phyloP scores from a whole-genome alignment of 2,797 vertebrate genomes.

The Microctenopoma stevenorrisi region DNA sequence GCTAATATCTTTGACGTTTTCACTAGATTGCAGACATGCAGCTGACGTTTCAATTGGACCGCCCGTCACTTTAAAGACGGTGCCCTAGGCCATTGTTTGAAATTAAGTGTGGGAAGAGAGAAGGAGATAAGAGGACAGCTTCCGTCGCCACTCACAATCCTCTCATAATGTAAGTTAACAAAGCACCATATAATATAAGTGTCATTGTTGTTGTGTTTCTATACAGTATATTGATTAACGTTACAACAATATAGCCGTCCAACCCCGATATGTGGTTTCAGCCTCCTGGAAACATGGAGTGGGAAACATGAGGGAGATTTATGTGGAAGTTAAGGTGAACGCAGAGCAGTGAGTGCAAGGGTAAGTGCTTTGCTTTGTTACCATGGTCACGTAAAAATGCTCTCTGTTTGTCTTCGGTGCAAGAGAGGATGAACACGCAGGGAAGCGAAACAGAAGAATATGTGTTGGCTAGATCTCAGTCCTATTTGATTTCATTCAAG shows the following conservation, averaged over 20 bases:
- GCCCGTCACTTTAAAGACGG: slow-evolving; percentile 63
- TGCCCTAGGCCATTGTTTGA: slow-evolving; percentile 62
- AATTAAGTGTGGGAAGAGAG: slow-evolving; percentile 42
- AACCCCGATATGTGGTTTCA: slow-evolving; percentile 20
- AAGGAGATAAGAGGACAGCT: neutral
- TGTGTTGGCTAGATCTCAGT: slow-evolving; percentile 18
- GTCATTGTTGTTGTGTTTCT: slow-evolving; percentile 13
- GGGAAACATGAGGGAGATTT: slow-evolving; percentile 30
- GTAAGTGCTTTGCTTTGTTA: slow-evolving; percentile 88
- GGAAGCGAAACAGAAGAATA: slow-evolving; percentile 54
- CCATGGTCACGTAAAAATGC: slow-evolving; percentile 92
- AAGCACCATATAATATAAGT: neutral
- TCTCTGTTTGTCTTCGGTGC: slow-evolving; percentile 73
- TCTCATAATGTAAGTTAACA: slow-evolving; percentile 1
- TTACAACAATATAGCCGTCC: neutral
- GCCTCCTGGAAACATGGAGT: slow-evolving; percentile 14
- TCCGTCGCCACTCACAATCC: slow-evolving; percentile 6
- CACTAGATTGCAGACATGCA: slow-evolving; percentile 65
- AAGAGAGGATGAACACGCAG: slow-evolving; percentile 77
- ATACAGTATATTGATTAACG: neutral
- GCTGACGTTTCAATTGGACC: slow-evolving; percentile 65
- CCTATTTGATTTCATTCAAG: slow-evolving; percentile 6
- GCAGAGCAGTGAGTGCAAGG: slow-evolving; percentile 81
- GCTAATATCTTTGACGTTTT: slow-evolving; percentile 68
- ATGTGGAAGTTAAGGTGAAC: slow-evolving; percentile 46